A percentile compares a stretch with the other conserved stretches of the same genome.
These are phyloP conservation scores for Isichthys henryi DNA, from an alignment of 2,113 vertebrate genomes.

Conservation along the genomic window DNA sequence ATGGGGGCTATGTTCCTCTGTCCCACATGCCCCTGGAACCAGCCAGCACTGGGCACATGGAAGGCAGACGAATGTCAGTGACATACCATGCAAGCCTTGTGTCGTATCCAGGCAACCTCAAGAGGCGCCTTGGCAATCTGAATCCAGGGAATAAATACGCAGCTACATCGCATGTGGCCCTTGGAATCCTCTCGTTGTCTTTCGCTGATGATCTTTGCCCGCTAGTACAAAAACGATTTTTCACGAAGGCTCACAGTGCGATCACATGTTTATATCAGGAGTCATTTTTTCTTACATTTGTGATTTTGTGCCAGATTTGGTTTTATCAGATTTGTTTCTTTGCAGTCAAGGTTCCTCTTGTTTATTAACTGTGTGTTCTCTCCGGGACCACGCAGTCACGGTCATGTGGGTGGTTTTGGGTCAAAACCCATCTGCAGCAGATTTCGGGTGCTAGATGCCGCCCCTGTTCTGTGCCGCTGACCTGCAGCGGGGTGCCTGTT, in stretches of 20 bases:
- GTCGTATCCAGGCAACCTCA: constrained; percentile 39
- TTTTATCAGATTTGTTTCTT: neutral
- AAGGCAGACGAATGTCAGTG: neutral
- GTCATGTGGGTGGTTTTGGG: neutral
- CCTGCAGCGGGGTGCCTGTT: neutral
- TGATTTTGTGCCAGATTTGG: neutral
- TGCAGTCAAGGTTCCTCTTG: neutral
- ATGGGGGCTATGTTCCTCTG: neutral
- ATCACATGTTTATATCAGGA: neutral
- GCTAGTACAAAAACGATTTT: neutral
- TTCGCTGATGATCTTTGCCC: neutral
- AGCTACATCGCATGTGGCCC: neutral
- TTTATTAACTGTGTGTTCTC: neutral
- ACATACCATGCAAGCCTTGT: neutral
- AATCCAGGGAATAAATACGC: neutral
- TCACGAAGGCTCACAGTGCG: neutral
- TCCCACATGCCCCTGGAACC: neutral
- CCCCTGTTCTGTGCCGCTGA: neutral
- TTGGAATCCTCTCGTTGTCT: neutral
- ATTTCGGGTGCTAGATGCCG: neutral
- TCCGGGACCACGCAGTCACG: neutral
- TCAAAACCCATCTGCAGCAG: neutral
- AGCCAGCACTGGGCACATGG: neutral
- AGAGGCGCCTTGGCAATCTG: constrained; percentile 1
- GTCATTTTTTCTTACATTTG: neutral